Percentiles rank a stretch among this genome's conserved stretches.
Evolutionary conservation across 2,888 invertebrate species (phyloP).

Genomic region (Ditylenchus weischeri): DNA sequence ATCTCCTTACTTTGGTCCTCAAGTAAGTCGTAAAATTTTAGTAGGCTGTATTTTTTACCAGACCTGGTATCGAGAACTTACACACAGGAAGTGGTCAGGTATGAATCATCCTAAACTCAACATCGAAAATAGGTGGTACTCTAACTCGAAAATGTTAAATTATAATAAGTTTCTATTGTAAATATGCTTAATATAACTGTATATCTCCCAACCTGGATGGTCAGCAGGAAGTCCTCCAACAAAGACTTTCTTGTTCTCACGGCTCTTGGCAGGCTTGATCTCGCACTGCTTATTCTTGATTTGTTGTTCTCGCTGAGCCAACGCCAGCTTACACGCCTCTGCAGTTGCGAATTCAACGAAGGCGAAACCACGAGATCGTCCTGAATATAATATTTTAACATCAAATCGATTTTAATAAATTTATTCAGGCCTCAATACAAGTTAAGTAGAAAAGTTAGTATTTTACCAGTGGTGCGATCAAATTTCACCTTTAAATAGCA

Average conservation of each 20-base stretch:
- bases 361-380: slow-evolving; percentile 58
- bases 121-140: too few species aligned
- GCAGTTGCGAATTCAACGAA: slow-evolving; percentile 58
- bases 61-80: too few species aligned
- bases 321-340: slow-evolving; percentile 54
- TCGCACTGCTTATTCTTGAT: slow-evolving; percentile 57
- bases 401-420: neutral
- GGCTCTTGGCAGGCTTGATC: slow-evolving; percentile 58
- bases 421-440: neutral
- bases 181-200: slow-evolving; percentile 51
- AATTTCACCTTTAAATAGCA: slow-evolving; percentile 52
- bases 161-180: too few species aligned
- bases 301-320: slow-evolving; percentile 51
- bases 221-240: slow-evolving; percentile 59
- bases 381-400: slow-evolving; percentile 32
- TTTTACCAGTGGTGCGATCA: slow-evolving; percentile 47
- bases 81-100: too few species aligned
- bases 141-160: too few species aligned
- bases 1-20: too few species aligned
- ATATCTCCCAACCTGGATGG: slow-evolving; percentile 55
- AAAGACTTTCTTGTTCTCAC: slow-evolving; percentile 60
- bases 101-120: too few species aligned
- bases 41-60: too few species aligned
- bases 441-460: neutral
- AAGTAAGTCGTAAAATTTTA: too few species aligned